phyloP scores from a whole-genome alignment of 2,797 vertebrate genomes.

The Oreortyx pictus region DNA sequence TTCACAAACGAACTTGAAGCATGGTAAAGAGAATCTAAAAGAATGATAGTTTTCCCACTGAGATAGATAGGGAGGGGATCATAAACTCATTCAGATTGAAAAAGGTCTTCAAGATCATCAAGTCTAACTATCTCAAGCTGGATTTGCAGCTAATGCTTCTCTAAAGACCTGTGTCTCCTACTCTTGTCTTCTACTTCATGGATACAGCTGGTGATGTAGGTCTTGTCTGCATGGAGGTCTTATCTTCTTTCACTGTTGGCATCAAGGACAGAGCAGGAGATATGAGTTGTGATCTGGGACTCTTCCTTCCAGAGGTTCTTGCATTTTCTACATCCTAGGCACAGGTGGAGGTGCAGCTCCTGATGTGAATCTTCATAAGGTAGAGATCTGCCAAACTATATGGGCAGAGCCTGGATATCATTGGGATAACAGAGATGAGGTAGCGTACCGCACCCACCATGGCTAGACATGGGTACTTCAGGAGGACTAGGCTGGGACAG shows the following conservation, averaged over 20 bases:
- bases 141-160: background rate
- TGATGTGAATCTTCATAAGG: accelerated
- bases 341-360: background rate
- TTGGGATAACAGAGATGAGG: background rate
- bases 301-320: background rate
- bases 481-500: background rate
- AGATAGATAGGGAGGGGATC: background rate
- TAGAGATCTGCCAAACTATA: background rate
- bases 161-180: background rate
- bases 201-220: background rate
- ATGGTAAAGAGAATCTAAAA: background rate
- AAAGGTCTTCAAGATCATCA: background rate
- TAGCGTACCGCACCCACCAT: background rate
- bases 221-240: background rate
- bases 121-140: background rate
- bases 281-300: background rate
- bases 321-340: background rate
- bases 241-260: background rate
- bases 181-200: background rate
- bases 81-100: background rate
- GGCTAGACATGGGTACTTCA: background rate
- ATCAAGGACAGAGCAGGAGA: background rate
- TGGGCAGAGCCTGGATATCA: background rate
- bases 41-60: accelerated
- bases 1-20: background rate